phyloP scores from a whole-genome alignment of 2,113 vertebrate genomes.

The Patagioenas fasciata region DNA sequence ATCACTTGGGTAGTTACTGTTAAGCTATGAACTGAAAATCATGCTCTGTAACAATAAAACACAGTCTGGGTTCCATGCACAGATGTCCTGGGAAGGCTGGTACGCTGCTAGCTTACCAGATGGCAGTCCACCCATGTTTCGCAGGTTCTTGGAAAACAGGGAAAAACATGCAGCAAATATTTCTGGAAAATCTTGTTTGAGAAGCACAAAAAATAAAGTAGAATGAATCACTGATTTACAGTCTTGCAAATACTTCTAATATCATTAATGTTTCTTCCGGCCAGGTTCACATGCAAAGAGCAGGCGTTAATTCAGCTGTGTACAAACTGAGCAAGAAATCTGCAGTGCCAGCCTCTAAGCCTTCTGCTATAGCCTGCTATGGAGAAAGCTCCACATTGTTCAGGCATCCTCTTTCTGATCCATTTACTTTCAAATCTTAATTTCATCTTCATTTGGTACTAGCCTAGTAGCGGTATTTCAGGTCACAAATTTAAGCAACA shows the following conservation, averaged over 20 bases:
- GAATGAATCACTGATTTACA: neutral
- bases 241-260: neutral
- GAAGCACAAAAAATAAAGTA: conserved; percentile 45
- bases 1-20: neutral
- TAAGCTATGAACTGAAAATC: neutral
- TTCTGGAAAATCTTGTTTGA: neutral
- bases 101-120: neutral
- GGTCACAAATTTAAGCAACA: neutral
- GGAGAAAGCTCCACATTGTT: neutral
- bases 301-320: neutral
- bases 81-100: neutral
- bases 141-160: neutral
- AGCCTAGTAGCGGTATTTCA: neutral
- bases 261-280: neutral
- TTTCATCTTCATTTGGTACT: neutral
- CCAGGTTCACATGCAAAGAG: neutral
- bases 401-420: neutral
- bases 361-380: neutral
- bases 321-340: neutral
- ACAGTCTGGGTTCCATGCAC: neutral
- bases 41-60: neutral
- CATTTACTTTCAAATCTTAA: neutral
- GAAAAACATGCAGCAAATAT: neutral
- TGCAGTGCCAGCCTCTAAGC: neutral
- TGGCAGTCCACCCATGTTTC: neutral